Evolutionary conservation across 2,888 invertebrate genomes (phyloP).

Genomic region (Dyspetes luteomarginatus): DNA sequence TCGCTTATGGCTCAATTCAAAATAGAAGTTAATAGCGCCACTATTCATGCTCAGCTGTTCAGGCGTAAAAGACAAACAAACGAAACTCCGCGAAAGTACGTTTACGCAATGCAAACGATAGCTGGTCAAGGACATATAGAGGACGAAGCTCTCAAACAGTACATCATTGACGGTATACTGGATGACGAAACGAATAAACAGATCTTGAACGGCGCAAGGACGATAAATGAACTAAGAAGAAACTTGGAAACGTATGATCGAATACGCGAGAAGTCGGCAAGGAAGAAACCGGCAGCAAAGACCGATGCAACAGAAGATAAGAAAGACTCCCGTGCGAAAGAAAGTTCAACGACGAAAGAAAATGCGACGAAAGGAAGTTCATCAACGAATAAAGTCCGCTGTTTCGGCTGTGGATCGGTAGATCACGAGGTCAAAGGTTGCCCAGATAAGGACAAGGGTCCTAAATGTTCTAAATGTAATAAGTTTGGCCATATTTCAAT

Average conservation of each 20-base stretch:
- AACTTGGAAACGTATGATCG: constrained; percentile 60
- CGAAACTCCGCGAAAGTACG: constrained; percentile 63
- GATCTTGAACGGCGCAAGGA: constrained; percentile 22
- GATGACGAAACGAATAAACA: constrained; percentile 51
- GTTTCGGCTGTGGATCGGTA: constrained; percentile 44
- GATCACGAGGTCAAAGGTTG: constrained; percentile 46
- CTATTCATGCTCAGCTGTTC: constrained; percentile 56
- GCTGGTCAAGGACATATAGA: constrained; percentile 62
- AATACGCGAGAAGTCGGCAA: constrained; percentile 44
- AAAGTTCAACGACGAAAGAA: too few species aligned
- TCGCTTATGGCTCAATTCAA: constrained; percentile 60
- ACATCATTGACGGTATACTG: constrained; percentile 64
- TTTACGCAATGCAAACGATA: constrained; percentile 66
- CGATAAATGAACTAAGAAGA: constrained; percentile 57
- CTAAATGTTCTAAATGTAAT: constrained; percentile 54
- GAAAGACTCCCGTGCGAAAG: too few species aligned
- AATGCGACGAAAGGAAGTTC: too few species aligned
- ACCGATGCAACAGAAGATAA: too few species aligned
- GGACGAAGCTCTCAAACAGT: constrained; percentile 61
- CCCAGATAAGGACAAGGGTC: constrained; percentile 51
- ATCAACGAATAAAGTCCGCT: constrained; percentile 31
- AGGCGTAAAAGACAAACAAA: constrained; percentile 42
- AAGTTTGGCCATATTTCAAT: constrained; percentile 30
- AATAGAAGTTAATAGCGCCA: constrained; percentile 54
- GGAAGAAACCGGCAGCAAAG: too few species aligned